Evolutionary conservation across 92 coral and sea anemone genomes (phyloP).

Genomic region (Palythoa grandis): DNA sequence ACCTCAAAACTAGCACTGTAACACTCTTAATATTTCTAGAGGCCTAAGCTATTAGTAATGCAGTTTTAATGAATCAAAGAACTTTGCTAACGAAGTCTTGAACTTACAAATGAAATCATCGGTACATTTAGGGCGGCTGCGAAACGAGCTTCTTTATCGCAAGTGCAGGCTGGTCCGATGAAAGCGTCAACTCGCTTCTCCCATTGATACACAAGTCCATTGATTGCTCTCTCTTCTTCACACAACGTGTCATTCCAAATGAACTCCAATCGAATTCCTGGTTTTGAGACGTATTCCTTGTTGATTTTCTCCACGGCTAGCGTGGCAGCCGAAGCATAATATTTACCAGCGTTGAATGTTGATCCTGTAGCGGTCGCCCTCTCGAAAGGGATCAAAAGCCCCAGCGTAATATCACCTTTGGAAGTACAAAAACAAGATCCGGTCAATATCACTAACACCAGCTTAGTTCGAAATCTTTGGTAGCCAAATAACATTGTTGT

Average conservation of each 20-base stretch:
- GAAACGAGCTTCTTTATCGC: conserved; percentile 77
- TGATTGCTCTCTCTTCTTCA: conserved; percentile 64
- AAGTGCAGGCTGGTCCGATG: conserved; percentile 90
- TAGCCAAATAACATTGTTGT: neutral
- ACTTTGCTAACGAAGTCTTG: neutral
- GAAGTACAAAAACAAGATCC: conserved; percentile 17
- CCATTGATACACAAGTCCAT: conserved; percentile 61
- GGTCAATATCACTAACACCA: neutral
- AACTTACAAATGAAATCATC: conserved; percentile 81
- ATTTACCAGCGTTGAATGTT: conserved; percentile 54
- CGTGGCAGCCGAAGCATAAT: conserved; percentile 76
- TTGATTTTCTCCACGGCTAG: conserved; percentile 85
- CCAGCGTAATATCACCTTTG: conserved; percentile 79
- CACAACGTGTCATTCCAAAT: conserved; percentile 89
- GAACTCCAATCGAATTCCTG: conserved; percentile 69
- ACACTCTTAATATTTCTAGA: too few species aligned
- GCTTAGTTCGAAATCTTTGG: neutral
- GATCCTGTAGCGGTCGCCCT: conserved; percentile 39
- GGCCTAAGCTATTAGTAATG: too few species aligned
- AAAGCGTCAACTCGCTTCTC: conserved; percentile 78
- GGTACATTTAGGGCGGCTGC: conserved; percentile 90
- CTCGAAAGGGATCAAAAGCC: conserved; percentile 75
- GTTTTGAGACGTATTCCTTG: conserved; percentile 59
- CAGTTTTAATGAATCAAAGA: too few species aligned
- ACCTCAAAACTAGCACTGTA: neutral